Conservation (phyloP, 2,888 invertebrate genomes). For the Vesta saturnalis region DNA sequence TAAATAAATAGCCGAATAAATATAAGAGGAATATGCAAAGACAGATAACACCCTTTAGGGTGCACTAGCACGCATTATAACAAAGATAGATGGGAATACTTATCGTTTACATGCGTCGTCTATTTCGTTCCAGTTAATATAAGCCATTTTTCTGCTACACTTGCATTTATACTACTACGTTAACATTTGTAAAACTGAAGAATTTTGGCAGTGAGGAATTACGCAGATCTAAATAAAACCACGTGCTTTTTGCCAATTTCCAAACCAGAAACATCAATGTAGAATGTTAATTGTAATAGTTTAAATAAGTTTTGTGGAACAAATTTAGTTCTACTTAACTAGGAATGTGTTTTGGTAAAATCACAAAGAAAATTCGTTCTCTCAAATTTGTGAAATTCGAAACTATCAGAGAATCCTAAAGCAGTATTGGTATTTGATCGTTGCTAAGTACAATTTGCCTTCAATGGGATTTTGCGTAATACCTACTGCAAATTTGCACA, state of each 20-base stretch:
- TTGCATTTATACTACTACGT: slow-evolving; percentile 19
- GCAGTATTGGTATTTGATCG: slow-evolving; percentile 7
- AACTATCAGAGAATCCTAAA: not conserved
- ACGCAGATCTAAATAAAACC: slow-evolving; percentile 1
- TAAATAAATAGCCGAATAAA: slow-evolving; percentile 7
- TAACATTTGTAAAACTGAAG: slow-evolving; percentile 8
- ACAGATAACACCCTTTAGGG: slow-evolving; percentile 25
- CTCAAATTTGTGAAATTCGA: not conserved
- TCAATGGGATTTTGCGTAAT: not conserved
- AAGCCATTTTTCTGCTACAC: slow-evolving; percentile 25
- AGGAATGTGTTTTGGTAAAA: not conserved
- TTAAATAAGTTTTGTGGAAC: too few relatives aligned
- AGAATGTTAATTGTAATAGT: too few relatives aligned
- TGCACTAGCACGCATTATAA: slow-evolving; percentile 26
- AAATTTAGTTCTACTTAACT: too few relatives aligned
- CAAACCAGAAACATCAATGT: too few relatives aligned
- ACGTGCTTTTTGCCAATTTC: not conserved
- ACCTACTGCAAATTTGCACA: not conserved
- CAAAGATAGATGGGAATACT: slow-evolving; percentile 28
- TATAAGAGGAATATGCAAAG: slow-evolving; percentile 9
- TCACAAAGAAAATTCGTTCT: too few relatives aligned
- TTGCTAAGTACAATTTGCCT: slow-evolving; percentile 1
- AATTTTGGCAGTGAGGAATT: slow-evolving; percentile 9
- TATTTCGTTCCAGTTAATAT: slow-evolving; percentile 27
- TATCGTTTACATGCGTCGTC: slow-evolving; percentile 28